A percentile compares a stretch with the other conserved stretches of the same genome.
phyloP scores from a whole-genome alignment of 64 coral and sea anemone species.

The Dendronephthya gigantea region DNA sequence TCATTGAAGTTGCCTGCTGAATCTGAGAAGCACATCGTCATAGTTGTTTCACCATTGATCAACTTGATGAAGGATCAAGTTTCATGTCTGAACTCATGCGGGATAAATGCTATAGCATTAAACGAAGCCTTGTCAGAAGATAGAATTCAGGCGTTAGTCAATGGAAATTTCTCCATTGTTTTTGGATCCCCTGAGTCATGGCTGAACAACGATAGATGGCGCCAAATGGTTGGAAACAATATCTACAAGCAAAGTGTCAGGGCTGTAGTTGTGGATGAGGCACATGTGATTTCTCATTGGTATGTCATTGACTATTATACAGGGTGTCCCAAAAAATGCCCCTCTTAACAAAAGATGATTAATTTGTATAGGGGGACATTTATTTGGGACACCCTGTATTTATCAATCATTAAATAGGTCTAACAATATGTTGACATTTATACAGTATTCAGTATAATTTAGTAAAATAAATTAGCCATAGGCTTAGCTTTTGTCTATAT shows the following conservation, averaged over 20 bases:
- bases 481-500: neutral
- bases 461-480: neutral
- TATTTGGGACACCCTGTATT: too few species aligned
- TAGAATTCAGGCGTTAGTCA: neutral
- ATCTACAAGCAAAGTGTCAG: neutral
- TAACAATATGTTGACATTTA: neutral
- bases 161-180: neutral
- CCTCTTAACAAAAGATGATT: too few species aligned
- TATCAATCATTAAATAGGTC: too few species aligned
- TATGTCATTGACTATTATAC: too few species aligned
- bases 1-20: too few species aligned
- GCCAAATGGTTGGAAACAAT: neutral
- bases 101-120: neutral
- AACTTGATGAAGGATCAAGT: neutral
- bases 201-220: neutral
- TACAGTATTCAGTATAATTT: neutral
- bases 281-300: neutral
- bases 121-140: neutral
- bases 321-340: too few species aligned
- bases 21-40: neutral
- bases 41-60: neutral
- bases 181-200: neutral
- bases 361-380: too few species aligned
- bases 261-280: neutral
- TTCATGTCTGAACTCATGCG: neutral